These are phyloP conservation scores for Gnathonemus longibarbis DNA, from an alignment of 2,113 vertebrate species.

Conservation along the genomic window DNA sequence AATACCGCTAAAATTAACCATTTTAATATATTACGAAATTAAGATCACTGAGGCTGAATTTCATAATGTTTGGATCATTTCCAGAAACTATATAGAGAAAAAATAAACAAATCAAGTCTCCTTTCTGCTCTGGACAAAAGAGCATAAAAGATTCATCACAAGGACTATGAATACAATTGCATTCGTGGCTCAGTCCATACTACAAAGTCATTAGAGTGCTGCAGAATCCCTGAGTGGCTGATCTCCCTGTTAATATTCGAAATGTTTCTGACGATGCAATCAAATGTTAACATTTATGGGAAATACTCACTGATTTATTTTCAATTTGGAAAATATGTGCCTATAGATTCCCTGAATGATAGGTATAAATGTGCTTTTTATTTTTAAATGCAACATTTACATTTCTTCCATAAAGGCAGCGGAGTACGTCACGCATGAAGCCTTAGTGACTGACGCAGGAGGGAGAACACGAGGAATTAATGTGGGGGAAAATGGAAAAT, in stretches of 20 bases:
- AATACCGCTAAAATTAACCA: neutral
- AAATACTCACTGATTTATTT: neutral
- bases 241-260: neutral
- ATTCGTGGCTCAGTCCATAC: neutral
- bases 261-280: neutral
- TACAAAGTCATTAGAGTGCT: neutral
- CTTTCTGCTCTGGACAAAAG: neutral
- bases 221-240: neutral
- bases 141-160: neutral
- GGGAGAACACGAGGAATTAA: neutral
- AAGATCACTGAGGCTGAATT: neutral
- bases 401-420: neutral
- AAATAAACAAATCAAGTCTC: neutral
- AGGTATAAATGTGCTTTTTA: neutral
- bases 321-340: neutral
- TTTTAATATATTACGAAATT: neutral
- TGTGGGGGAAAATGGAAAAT: conserved; percentile 1
- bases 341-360: neutral
- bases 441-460: neutral
- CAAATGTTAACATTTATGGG: neutral
- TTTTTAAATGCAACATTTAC: neutral
- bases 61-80: neutral
- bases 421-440: neutral
- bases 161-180: neutral
- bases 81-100: neutral